These are phyloP conservation scores for Ctenosaura bakeri DNA, from an alignment of 2,797 vertebrate species.

Conservation along the genomic window DNA sequence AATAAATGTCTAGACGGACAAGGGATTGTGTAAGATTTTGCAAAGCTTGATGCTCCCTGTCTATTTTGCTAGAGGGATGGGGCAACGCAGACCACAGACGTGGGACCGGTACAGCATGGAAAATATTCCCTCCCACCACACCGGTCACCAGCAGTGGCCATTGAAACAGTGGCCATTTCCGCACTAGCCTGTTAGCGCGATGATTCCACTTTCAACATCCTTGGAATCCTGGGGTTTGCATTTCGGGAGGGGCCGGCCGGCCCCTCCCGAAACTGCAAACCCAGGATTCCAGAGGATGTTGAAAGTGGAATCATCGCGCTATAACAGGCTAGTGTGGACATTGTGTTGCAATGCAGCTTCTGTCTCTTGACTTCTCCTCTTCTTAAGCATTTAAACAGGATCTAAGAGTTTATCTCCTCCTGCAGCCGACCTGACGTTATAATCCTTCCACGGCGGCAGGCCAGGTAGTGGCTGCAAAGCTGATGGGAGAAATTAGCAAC, in stretches of 20 bases:
- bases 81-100: neutral
- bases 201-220: no score
- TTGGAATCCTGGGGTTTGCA: no score
- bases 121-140: neutral
- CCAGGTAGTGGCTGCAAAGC: neutral
- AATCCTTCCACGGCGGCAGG: neutral
- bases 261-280: no score
- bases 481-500: no score
- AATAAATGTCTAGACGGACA: neutral
- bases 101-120: neutral
- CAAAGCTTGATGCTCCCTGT: neutral
- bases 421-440: constrained; percentile 21
- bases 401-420: constrained; percentile 30
- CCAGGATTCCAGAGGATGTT: no score
- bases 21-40: neutral
- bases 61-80: neutral
- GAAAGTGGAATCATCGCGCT: no score
- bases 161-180: no score
- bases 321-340: constrained; percentile 21
- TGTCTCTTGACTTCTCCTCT: constrained; percentile 54
- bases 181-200: no score
- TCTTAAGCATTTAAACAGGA: constrained; percentile 56
- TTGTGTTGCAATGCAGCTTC: constrained; percentile 64
- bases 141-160: no score
- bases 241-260: no score